phyloP scores from a whole-genome alignment of 1,140 invertebrate species.

The Zaprionus gabonicus region DNA sequence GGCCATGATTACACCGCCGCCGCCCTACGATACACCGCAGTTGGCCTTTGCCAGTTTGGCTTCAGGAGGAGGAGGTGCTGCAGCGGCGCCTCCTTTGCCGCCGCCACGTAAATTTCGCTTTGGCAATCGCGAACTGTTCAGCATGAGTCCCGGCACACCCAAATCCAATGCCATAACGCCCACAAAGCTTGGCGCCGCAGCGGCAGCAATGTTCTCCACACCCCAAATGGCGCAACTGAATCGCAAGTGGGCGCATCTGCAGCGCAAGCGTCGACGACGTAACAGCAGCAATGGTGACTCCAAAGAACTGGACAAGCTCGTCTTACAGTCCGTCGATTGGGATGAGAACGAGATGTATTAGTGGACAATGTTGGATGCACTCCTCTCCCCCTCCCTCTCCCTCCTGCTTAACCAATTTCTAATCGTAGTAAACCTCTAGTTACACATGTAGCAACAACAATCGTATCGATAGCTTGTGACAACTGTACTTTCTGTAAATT shows the following conservation, averaged over 20 bases:
- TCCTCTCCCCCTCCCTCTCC: neutral
- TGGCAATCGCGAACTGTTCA: conserved; percentile 76
- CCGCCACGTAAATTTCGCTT: conserved; percentile 78
- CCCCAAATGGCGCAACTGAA: conserved; percentile 80
- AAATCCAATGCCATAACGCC: conserved; percentile 75
- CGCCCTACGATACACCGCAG: conserved; percentile 76
- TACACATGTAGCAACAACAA: conserved; percentile 18
- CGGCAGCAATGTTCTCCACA: conserved; percentile 72
- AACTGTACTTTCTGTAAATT: conserved; percentile 53
- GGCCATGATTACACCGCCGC: conserved; percentile 82
- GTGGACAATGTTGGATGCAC: conserved; percentile 7
- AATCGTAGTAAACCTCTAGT: conserved; percentile 11
- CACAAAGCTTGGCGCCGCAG: conserved; percentile 76
- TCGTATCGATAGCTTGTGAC: conserved; percentile 22
- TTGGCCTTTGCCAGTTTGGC: conserved; percentile 20
- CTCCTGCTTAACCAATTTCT: neutral
- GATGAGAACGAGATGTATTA: conserved; percentile 84
- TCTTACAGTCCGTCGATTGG: conserved; percentile 83
- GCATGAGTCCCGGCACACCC: conserved; percentile 73
- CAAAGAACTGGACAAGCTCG: conserved; percentile 82
- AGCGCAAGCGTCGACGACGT: conserved; percentile 70
- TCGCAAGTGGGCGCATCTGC: conserved; percentile 78
- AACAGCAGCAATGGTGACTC: conserved; percentile 83
- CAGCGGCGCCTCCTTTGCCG: conserved; percentile 60
- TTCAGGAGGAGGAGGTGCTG: conserved; percentile 25